A percentile compares a stretch with the other conserved stretches of the same genome.
Conservation (phyloP, 2,113 vertebrate species). For the Progne subis region DNA sequence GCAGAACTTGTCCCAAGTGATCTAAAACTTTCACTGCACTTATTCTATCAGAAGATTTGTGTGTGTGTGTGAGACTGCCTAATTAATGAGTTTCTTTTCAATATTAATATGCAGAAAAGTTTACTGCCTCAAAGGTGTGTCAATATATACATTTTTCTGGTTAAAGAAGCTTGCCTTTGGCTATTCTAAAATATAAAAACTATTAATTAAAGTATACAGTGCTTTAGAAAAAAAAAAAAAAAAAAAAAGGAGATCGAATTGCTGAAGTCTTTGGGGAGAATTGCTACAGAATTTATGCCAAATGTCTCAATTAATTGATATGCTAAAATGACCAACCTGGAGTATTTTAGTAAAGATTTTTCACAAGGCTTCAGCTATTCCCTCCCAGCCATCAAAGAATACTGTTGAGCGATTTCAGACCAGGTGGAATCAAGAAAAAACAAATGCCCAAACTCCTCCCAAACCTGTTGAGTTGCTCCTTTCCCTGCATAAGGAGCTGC, state of each 20-base stretch:
- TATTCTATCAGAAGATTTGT: slow-evolving; percentile 69
- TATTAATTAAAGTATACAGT: slow-evolving; percentile 71
- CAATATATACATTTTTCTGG: slow-evolving; percentile 75
- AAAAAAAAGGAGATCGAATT: not conserved
- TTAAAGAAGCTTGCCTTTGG: slow-evolving; percentile 65
- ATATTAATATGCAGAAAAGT: slow-evolving; percentile 76
- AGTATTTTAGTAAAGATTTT: slow-evolving; percentile 47
- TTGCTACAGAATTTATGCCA: slow-evolving; percentile 60
- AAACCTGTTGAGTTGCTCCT: slow-evolving; percentile 6
- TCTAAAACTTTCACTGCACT: slow-evolving; percentile 67
- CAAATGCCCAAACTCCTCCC: not conserved
- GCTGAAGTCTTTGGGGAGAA: slow-evolving; percentile 60
- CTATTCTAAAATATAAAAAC: slow-evolving; percentile 70
- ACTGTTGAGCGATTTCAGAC: not conserved
- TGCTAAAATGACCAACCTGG: slow-evolving; percentile 35
- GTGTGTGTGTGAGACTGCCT: slow-evolving; percentile 48
- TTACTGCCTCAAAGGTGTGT: slow-evolving; percentile 76
- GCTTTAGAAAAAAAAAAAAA: not conserved
- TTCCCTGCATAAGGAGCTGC: not conserved
- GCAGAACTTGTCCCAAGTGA: slow-evolving; percentile 69
- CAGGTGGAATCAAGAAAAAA: not conserved
- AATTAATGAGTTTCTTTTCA: slow-evolving; percentile 74
- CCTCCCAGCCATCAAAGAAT: not conserved
- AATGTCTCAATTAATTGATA: slow-evolving; percentile 62
- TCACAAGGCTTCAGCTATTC: not conserved